Conservation (phyloP, 2,888 invertebrate genomes). For the Tuberolachnus salignus region DNA sequence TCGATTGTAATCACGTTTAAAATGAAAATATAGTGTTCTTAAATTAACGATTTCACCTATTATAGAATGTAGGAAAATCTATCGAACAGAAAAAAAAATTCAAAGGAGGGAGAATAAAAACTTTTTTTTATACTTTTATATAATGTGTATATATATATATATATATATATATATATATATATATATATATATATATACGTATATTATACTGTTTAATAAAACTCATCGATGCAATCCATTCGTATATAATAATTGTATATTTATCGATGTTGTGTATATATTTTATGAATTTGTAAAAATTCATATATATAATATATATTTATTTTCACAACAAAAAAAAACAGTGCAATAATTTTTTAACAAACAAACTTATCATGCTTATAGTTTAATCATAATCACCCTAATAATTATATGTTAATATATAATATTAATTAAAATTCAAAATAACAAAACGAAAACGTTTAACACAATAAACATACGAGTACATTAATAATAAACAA, state of each 20-base stretch:
- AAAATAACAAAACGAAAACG: constrained; percentile 18
- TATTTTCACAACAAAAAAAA: constrained; percentile 19
- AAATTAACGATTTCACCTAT: no score
- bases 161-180: background rate
- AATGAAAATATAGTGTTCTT: no score
- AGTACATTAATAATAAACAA: no score
- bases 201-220: constrained; percentile 9
- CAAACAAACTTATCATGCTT: constrained; percentile 25
- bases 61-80: no score
- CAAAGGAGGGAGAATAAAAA: no score
- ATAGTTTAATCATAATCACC: constrained; percentile 10
- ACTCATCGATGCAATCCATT: background rate
- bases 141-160: background rate
- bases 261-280: background rate
- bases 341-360: constrained; percentile 38
- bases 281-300: no score
- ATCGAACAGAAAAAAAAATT: no score
- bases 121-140: no score
- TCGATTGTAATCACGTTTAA: no score
- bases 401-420: background rate
- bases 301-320: background rate
- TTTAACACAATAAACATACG: constrained; percentile 22
- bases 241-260: background rate
- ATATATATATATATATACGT: background rate
- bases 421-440: constrained; percentile 25